Evolutionary conservation across 2,113 vertebrate genomes (phyloP).

Genomic region (Panthera tigris): DNA sequence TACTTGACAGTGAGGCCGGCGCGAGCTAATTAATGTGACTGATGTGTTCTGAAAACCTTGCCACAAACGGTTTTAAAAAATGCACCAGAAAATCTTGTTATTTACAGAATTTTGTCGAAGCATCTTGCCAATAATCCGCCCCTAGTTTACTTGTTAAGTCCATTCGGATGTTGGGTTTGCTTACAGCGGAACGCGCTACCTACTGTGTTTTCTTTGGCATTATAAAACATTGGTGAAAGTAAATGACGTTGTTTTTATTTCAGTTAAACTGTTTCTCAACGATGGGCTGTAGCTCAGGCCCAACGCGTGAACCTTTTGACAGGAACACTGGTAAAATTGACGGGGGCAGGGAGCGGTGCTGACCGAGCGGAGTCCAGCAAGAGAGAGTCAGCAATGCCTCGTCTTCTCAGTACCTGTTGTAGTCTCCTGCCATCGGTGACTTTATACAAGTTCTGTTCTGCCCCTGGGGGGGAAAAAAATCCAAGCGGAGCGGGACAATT

Average conservation of each 20-base stretch:
- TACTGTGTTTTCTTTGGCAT: slow-evolving; percentile 28
- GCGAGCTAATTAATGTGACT: neutral
- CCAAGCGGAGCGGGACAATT: neutral
- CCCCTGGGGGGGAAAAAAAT: neutral
- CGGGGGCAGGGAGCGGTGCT: neutral
- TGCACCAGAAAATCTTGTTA: neutral
- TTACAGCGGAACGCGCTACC: neutral
- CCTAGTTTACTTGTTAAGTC: slow-evolving; percentile 17
- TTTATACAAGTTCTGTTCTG: neutral
- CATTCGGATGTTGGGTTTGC: neutral
- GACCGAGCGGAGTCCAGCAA: neutral
- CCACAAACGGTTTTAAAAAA: neutral
- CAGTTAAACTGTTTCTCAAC: neutral
- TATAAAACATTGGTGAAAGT: slow-evolving; percentile 42
- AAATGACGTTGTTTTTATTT: neutral
- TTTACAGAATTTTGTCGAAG: neutral
- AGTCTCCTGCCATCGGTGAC: neutral
- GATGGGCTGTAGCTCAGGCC: neutral
- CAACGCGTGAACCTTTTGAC: neutral
- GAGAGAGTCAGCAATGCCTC: neutral
- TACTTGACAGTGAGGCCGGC: neutral
- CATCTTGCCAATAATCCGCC: neutral
- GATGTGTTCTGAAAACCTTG: neutral
- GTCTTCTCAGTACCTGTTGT: neutral
- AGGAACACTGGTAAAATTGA: neutral